Evolutionary conservation across 1,140 invertebrate species (phyloP).

Genomic region (Euglossa dilemma): DNA sequence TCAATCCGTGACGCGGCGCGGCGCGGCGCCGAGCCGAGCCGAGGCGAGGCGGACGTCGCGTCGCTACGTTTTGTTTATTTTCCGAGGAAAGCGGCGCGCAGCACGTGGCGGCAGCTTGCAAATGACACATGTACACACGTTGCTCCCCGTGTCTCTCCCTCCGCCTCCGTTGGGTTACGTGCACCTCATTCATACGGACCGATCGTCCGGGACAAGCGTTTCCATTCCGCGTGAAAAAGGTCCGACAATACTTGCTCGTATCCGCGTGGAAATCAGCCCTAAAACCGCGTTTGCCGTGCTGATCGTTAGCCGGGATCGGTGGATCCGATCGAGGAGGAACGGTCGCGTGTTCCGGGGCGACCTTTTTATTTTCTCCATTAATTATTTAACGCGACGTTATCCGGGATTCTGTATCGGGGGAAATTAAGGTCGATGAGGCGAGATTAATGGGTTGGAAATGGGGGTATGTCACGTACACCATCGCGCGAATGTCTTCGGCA

Average conservation of each 20-base stretch:
- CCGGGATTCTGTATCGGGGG: too few species aligned
- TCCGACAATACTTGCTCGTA: slow-evolving; percentile 30
- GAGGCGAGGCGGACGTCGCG: slow-evolving; percentile 21
- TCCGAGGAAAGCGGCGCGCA: slow-evolving; percentile 58
- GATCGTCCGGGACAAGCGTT: slow-evolving; percentile 46
- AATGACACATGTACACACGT: slow-evolving; percentile 66
- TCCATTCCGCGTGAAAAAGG: slow-evolving; percentile 11
- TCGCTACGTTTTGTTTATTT: slow-evolving; percentile 64
- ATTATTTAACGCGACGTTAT: too few species aligned
- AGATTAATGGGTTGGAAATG: too few species aligned
- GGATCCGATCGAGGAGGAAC: too few species aligned
- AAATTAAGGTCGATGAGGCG: too few species aligned
- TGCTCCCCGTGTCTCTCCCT: background rate
- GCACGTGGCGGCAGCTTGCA: slow-evolving; percentile 66
- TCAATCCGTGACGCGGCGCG: slow-evolving; percentile 60
- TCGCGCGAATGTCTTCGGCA: too few species aligned
- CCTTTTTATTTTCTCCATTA: too few species aligned
- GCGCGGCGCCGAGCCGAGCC: background rate
- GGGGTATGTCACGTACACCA: too few species aligned
- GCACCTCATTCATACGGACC: slow-evolving; percentile 50
- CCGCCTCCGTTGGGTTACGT: background rate
- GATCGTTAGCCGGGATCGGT: background rate
- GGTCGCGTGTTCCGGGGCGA: too few species aligned
- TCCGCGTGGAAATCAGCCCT: slow-evolving; percentile 22
- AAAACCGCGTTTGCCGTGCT: too few species aligned